Evolutionary conservation across 2,888 invertebrate species (phyloP).

Genomic region (Oligia latruncula): DNA sequence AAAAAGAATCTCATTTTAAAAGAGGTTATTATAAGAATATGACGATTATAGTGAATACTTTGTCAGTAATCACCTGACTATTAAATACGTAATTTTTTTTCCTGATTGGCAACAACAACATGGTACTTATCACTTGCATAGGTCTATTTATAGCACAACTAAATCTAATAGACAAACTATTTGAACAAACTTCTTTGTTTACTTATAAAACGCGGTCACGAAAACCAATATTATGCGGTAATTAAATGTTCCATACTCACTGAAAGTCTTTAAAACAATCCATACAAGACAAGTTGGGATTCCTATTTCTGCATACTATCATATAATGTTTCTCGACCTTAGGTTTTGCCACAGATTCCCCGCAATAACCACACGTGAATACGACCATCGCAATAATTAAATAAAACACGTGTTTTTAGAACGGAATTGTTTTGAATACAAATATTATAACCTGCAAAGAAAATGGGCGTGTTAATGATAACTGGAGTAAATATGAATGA

Average conservation of each 20-base stretch:
- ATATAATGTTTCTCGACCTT: slow-evolving; percentile 97
- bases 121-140: slow-evolving; percentile 10
- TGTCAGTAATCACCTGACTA: slow-evolving; percentile 3
- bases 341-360: slow-evolving; percentile 97
- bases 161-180: background rate
- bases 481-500: background rate
- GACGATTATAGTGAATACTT: background rate
- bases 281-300: slow-evolving; percentile 95
- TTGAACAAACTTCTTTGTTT: slow-evolving; percentile 32
- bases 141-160: slow-evolving; percentile 36
- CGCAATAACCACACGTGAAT: slow-evolving; percentile 97
- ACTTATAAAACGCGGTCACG: slow-evolving; percentile 28
- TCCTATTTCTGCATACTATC: slow-evolving; percentile 92
- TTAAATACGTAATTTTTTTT: slow-evolving; percentile 20
- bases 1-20: background rate
- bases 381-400: slow-evolving; percentile 93
- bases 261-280: slow-evolving; percentile 97
- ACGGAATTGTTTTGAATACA: slow-evolving; percentile 67
- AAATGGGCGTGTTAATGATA: slow-evolving; percentile 38
- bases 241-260: slow-evolving; percentile 84
- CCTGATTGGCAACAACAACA: slow-evolving; percentile 44
- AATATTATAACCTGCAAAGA: slow-evolving; percentile 69
- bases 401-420: slow-evolving; percentile 62
- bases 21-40: background rate
- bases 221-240: slow-evolving; percentile 29